A percentile compares a stretch with the other conserved stretches of the same genome.
These are phyloP conservation scores for Cisticola juncidis DNA, from an alignment of 2,113 vertebrate species.

Conservation along the genomic window DNA sequence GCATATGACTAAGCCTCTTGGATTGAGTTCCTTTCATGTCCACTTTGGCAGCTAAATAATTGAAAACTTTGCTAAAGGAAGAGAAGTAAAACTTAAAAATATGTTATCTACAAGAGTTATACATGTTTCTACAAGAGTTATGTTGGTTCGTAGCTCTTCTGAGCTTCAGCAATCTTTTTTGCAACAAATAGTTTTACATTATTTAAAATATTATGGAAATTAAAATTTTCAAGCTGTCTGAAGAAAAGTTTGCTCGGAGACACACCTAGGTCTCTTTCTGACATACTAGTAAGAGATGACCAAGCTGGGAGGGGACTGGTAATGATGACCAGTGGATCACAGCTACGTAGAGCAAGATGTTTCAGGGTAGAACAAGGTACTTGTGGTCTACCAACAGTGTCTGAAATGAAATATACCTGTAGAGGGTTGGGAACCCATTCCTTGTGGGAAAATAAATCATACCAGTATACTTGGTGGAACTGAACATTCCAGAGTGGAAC, in stretches of 20 bases:
- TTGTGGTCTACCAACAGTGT: not conserved
- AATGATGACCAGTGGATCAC: not conserved
- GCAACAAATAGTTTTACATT: not conserved
- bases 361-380: not conserved
- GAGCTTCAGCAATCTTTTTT: not conserved
- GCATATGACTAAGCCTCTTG: not conserved
- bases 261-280: not conserved
- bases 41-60: conserved; percentile 37
- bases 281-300: not conserved
- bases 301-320: not conserved
- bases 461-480: not conserved
- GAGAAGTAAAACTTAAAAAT: not conserved
- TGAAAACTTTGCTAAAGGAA: conserved; percentile 9
- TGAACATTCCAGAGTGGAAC: not conserved
- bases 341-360: not conserved
- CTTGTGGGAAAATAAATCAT: not conserved
- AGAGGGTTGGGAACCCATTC: not conserved
- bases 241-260: not conserved
- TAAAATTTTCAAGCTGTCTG: not conserved
- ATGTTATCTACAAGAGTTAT: not conserved
- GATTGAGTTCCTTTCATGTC: not conserved
- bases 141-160: not conserved
- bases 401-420: not conserved
- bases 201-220: not conserved
- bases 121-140: not conserved